Conservation (phyloP, 1,140 invertebrate genomes). For the Hylyphantes graminicola region DNA sequence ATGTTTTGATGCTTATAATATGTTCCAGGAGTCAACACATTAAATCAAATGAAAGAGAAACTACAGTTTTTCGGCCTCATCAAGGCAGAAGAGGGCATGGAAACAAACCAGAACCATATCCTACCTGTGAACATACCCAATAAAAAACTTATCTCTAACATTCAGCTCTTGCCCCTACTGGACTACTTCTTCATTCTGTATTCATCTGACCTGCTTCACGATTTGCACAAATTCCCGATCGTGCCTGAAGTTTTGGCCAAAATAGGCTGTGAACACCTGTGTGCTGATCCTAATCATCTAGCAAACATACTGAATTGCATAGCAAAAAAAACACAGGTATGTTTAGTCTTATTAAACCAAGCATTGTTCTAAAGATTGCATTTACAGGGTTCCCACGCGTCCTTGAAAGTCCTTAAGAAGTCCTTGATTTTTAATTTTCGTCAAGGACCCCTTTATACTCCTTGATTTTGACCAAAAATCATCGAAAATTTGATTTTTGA, state of each 20-base stretch:
- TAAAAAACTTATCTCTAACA: background rate
- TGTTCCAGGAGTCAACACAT: background rate
- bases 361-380: no score
- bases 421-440: no score
- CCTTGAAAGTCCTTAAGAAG: no score
- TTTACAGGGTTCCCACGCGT: no score
- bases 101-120: background rate
- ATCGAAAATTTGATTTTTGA: no score
- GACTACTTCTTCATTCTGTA: constrained; percentile 26
- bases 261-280: background rate
- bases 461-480: no score
- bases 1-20: background rate
- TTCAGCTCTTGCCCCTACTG: constrained; percentile 25
- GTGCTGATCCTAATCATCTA: constrained; percentile 10
- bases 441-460: no score
- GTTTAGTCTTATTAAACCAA: no score
- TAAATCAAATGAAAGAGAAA: constrained; percentile 3
- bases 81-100: constrained; percentile 9
- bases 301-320: background rate
- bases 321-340: no score
- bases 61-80: background rate
- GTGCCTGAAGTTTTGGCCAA: background rate
- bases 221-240: background rate
- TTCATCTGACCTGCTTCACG: constrained; percentile 2
- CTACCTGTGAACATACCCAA: background rate